phyloP scores from a whole-genome alignment of 2,888 invertebrate genomes.

The Morinoia aosen region DNA sequence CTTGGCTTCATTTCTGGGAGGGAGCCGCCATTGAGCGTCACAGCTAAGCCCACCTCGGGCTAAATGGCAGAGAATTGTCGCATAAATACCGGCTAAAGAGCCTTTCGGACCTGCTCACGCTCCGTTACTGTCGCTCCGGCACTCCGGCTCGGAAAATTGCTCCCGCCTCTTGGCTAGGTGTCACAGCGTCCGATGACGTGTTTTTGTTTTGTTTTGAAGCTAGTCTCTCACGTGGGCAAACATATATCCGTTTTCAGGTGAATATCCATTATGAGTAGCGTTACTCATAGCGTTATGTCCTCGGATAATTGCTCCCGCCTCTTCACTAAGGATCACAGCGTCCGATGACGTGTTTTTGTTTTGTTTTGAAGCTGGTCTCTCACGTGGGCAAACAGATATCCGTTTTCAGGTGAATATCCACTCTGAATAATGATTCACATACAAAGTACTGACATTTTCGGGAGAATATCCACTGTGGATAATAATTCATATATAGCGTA shows the following conservation, averaged over 20 bases:
- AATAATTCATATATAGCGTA: too few species aligned
- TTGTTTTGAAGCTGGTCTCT: not conserved
- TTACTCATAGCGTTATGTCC: too few species aligned
- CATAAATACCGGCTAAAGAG: slow-evolving; percentile 46
- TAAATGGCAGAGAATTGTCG: slow-evolving; percentile 51
- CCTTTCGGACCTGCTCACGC: slow-evolving; percentile 18
- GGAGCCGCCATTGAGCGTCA: not conserved
- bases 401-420: not conserved
- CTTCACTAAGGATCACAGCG: not conserved
- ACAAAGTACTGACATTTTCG: too few species aligned
- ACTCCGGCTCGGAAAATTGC: slow-evolving; percentile 33
- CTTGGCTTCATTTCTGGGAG: slow-evolving; percentile 16
- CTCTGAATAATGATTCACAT: too few species aligned
- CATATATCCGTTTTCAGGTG: not conserved
- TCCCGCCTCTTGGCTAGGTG: not conserved
- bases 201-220: not conserved
- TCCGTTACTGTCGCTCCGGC: slow-evolving; percentile 26
- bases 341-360: not conserved
- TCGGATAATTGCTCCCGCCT: not conserved
- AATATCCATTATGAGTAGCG: not conserved
- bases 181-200: not conserved
- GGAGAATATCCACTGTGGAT: too few species aligned
- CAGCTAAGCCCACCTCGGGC: slow-evolving; percentile 28
- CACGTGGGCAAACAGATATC: not conserved
- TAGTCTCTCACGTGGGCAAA: not conserved